A percentile compares a stretch with the other conserved stretches of the same genome.
Conservation (phyloP, 2,113 vertebrate genomes). For the Paraplagusia blochii region DNA sequence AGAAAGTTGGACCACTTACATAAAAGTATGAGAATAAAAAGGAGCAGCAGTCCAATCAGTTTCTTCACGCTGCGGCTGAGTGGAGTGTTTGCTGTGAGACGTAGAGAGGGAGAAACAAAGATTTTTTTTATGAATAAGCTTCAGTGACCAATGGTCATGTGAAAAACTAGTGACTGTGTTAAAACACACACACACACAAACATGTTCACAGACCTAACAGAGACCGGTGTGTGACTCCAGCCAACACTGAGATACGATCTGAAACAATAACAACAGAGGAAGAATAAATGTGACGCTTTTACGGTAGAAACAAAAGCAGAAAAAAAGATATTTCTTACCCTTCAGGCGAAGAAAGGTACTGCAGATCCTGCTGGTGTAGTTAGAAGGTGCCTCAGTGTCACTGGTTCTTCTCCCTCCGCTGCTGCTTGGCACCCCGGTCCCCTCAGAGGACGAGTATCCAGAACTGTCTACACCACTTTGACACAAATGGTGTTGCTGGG, state of each 20-base stretch:
- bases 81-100: conserved; percentile 25
- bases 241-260: conserved; percentile 20
- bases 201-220: conserved; percentile 27
- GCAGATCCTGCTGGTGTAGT: conserved; percentile 23
- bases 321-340: conserved; percentile 23
- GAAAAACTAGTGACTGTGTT: not conserved
- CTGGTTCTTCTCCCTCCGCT: not conserved
- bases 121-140: conserved; percentile 1
- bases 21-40: conserved; percentile 36
- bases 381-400: not conserved
- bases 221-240: not conserved
- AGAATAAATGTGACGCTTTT: too few relatives aligned
- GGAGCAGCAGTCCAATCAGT: conserved; percentile 27
- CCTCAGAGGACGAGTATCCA: conserved; percentile 72
- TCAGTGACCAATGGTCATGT: not conserved
- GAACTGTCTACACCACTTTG: conserved; percentile 62
- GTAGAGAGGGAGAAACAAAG: conserved; percentile 1
- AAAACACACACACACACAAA: not conserved
- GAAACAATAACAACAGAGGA: not conserved
- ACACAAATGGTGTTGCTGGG: conserved; percentile 22
- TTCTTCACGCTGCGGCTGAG: conserved; percentile 43
- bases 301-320: too few relatives aligned
- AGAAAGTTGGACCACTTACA: conserved; percentile 52
- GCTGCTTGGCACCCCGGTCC: conserved; percentile 15
- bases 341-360: conserved; percentile 19